Evolutionary conservation across 2,797 vertebrate species (phyloP).

Genomic region (Hypotaenidia okinawae): DNA sequence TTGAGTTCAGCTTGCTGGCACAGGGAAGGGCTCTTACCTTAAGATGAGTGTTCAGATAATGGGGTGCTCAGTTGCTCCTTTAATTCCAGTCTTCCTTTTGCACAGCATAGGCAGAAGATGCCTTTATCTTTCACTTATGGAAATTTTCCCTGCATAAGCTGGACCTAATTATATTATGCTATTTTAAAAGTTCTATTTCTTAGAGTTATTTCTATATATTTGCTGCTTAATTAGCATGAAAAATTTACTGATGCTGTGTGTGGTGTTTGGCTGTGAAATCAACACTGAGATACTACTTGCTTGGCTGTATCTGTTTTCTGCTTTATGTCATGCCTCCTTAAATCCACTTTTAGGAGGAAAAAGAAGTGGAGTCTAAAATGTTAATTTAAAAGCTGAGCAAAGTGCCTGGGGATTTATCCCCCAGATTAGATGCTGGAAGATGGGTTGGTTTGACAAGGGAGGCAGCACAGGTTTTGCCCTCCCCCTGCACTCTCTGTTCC

Average conservation of each 20-base stretch:
- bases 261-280: not conserved
- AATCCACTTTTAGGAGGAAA: not conserved
- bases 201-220: not conserved
- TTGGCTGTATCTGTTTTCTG: not conserved
- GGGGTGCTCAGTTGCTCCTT: not conserved
- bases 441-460: not conserved
- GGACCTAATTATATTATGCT: not conserved
- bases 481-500: not conserved
- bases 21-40: not conserved
- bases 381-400: not conserved
- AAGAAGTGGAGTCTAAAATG: not conserved
- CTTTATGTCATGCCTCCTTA: not conserved
- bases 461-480: not conserved
- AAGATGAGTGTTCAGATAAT: not conserved
- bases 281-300: not conserved
- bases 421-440: not conserved
- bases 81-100: not conserved
- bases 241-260: not conserved
- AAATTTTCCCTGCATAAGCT: rapidly evolving
- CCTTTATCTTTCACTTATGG: not conserved
- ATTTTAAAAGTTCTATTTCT: not conserved
- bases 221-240: not conserved
- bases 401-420: not conserved
- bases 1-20: rapidly evolving
- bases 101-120: not conserved